Evolutionary conservation across 2,888 invertebrate genomes (phyloP), one percentile per base, ranked within the genome.

Genomic region (Caenorhabditis sp.): DNA sequence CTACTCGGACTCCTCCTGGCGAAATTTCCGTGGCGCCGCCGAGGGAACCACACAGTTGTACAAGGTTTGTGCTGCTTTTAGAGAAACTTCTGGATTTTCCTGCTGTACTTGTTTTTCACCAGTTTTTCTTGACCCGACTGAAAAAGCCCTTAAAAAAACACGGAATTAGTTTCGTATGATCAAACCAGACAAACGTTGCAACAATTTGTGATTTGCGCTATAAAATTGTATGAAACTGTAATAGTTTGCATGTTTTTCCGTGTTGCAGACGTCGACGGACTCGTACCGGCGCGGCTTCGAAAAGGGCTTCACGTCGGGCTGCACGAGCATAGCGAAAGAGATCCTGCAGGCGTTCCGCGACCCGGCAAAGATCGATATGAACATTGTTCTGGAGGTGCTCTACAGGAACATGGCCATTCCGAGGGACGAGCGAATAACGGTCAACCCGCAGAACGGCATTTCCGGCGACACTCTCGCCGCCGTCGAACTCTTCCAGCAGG

Each of bases 41-140:
- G 85, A 84, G 17, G 79, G 83, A 26, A 86, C 87, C 5, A 87
- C 87, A 13, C 87, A 86, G 52, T 73, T 87, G 24, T 87, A 87
- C 66, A 85, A 85, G 76, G 84, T 82, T 53, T 35, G 5, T 30
- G 5, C 9, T 30, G 5, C 9, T 30, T 30, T 30, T 30, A 30
- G 9, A 30, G n/a, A n/a, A n/a, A n/a, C n/a, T n/a, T n/a, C n/a
- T n/a, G n/a, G n/a, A n/a, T 30, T 30, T 30, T 30, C 30, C 6
- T 7, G 30, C 5, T 30, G 5, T 27, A 1, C 22, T 52, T 27
- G 27, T 22, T 20, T 7, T 7, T n/a, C n/a, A 4, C 37, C 9
- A 37, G 13, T 37, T n/a, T n/a, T 37, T 13, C 26, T n/a, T 30
- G 20, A 20, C 15, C n/a, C n/a, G n/a, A 15, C 9, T 55, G 17